A percentile compares a stretch with the other conserved stretches of the same genome.
Conservation (phyloP, 2,797 vertebrate species). For the Crocodylus rhombifer region DNA sequence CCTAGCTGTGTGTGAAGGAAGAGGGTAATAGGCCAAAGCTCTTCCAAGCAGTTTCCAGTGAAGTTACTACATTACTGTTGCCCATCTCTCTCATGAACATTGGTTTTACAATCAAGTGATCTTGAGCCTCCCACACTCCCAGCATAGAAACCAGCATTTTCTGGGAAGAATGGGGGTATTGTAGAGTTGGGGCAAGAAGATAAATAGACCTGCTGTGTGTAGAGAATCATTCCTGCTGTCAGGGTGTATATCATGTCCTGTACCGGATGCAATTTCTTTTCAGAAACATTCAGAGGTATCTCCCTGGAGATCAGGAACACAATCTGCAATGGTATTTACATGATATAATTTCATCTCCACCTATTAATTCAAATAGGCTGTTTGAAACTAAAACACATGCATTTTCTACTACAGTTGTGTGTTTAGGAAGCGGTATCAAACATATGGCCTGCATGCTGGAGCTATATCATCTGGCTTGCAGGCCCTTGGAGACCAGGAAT, state of each 20-base stretch:
- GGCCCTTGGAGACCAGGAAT: too few species aligned
- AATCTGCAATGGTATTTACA: rapidly evolving
- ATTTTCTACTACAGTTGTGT: not conserved
- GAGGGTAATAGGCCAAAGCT: not conserved
- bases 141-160: constrained; percentile 16
- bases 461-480: too few species aligned
- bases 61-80: not conserved
- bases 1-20: rapidly evolving
- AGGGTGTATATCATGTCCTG: not conserved
- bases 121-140: not conserved
- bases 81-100: not conserved
- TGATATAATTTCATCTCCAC: not conserved
- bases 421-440: too few species aligned
- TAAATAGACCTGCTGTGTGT: constrained; percentile 1
- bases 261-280: not conserved
- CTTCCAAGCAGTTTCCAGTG: not conserved
- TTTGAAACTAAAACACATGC: not conserved
- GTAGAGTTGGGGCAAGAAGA: not conserved
- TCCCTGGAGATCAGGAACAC: not conserved
- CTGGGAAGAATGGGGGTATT: constrained; percentile 9
- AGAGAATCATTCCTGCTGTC: not conserved
- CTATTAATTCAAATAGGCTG: rapidly evolving
- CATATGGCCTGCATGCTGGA: too few species aligned
- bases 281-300: not conserved
- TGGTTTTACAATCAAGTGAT: not conserved